These are phyloP conservation scores for Trileptium ribeirensis DNA, from an alignment of 2,888 invertebrate genomes.

Conservation along the genomic window DNA sequence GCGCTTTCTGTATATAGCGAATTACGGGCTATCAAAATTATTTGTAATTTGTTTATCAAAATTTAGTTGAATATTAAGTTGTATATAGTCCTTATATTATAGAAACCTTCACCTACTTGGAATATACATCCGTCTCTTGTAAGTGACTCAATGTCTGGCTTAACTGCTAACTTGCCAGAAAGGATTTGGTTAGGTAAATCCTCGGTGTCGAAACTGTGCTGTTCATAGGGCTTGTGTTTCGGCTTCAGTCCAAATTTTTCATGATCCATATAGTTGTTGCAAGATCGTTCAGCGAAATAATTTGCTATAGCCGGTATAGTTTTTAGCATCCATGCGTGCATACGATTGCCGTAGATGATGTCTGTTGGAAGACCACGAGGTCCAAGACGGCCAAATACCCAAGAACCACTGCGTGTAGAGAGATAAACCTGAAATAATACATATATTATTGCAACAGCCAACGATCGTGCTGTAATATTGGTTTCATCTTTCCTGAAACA, in stretches of 20 bases:
- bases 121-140: slow-evolving; percentile 44
- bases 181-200: slow-evolving; percentile 55
- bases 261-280: slow-evolving; percentile 1
- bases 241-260: slow-evolving; percentile 53
- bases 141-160: slow-evolving; percentile 47
- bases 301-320: not conserved
- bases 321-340: not conserved
- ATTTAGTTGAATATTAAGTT: too few species aligned
- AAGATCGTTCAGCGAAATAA: not conserved
- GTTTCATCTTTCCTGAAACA: too few species aligned
- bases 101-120: too few species aligned
- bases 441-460: too few species aligned
- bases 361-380: slow-evolving; percentile 53
- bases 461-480: too few species aligned
- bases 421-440: slow-evolving; percentile 51
- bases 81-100: too few species aligned
- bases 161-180: slow-evolving; percentile 46
- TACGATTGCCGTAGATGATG: not conserved
- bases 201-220: slow-evolving; percentile 49
- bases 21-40: too few species aligned
- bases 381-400: slow-evolving; percentile 55
- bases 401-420: slow-evolving; percentile 55
- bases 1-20: too few species aligned
- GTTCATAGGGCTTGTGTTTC: slow-evolving; percentile 41
- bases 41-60: too few species aligned